Conservation (phyloP, 2,797 vertebrate species). For the Schizopygopsis malacanthus region DNA sequence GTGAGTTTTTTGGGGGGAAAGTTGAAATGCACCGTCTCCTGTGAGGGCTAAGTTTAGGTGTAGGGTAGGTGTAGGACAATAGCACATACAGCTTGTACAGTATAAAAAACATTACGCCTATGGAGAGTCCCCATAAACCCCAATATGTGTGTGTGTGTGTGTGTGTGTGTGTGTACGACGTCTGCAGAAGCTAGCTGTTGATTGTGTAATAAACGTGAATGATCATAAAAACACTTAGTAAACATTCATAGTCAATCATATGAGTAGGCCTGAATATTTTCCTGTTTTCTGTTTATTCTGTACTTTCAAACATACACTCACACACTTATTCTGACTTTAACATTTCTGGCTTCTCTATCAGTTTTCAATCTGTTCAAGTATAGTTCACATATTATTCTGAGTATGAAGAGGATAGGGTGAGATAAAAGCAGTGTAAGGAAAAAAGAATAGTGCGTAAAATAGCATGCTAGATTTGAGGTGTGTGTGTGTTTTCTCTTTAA, state of each 20-base stretch:
- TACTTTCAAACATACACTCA: background rate
- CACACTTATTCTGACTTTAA: background rate
- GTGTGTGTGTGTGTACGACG: too few species aligned
- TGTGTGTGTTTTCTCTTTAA: constrained; percentile 13
- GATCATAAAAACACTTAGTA: background rate
- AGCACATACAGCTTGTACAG: too few species aligned
- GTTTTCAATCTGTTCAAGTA: background rate
- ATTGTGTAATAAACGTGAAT: background rate
- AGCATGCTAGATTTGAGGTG: background rate
- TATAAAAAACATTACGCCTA: too few species aligned
- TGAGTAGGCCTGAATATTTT: background rate
- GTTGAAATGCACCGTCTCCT: too few species aligned
- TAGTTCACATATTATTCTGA: background rate
- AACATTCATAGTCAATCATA: background rate
- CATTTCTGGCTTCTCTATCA: background rate
- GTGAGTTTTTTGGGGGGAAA: too few species aligned
- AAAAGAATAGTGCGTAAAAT: background rate
- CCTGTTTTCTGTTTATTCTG: background rate
- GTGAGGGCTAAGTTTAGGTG: too few species aligned
- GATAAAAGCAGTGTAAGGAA: background rate
- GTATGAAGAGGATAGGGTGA: background rate
- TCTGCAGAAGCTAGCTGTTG: background rate
- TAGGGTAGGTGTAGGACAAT: too few species aligned
- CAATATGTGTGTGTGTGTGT: too few species aligned
- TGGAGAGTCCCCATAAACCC: too few species aligned